Evolutionary conservation across 1,140 invertebrate genomes (phyloP), one percentile per base, ranked within the genome.

Genomic region (Chironomus striatipennis): DNA sequence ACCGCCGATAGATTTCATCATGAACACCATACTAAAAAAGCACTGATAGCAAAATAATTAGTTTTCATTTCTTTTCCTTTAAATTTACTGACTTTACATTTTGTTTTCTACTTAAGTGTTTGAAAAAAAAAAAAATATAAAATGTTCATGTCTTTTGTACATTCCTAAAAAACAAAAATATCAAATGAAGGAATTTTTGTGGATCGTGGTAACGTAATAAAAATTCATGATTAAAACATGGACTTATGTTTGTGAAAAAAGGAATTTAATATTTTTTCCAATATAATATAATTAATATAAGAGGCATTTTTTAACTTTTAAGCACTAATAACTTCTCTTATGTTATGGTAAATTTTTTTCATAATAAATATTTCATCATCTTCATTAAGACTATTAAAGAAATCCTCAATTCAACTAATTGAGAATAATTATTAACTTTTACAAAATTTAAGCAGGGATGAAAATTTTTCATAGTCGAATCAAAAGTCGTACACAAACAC

Each of bases 231-330:
- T 34, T 34, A 34, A 34, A 34, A 34, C 24, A 34, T 34, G 24
- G 24, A 34, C 24, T 34, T 34, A 34, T 34, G 24, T 34, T 34
- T 34, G 24, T 34, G 24, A 34, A 34, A 12, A 57, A 57, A 57
- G 12, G 47, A 57, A 5, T 57, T 57, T 57, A 57, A 57, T 57
- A 1, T 57, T 57, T 15, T n/a, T 57, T 57, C 15, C n/a, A 57
- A 57, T 57, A n/a, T 57, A 57, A 57, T 57, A n/a, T 34, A 34
- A 34, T 34, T 34, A n/a, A n/a, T n/a, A n/a, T 9, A 47, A 57
- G 47, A 57, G 47, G 47, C 47, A 57, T 57, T 57, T 57, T 57
- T 57, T 57, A 57, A 57, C n/a, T 12, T 57, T 57, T 57, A 57
- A 57, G 47, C 47, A 57, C 47, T 57, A 57, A 57, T 57, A 57